Base-by-base conservation (phyloP, 2,888 invertebrate species). In the Protophormia terraenovae region DNA sequence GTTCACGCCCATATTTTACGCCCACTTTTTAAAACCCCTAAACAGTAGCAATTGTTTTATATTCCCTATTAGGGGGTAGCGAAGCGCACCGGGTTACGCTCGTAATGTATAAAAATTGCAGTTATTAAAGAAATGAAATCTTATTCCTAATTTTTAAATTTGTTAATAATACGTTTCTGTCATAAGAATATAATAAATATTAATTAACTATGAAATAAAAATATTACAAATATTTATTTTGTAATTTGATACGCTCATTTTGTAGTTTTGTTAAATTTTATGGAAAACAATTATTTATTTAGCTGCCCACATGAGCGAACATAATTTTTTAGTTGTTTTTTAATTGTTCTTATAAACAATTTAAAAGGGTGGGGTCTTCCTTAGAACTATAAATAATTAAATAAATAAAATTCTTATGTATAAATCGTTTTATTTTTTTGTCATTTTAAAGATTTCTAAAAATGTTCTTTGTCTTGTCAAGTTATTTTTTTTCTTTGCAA, bases 391-490 rank as follows among this genome's bases (percentile, higher is more conserved):
- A 47, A 60, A 41, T n/a, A 62, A 71, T 27, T 22, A 45, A 24
- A 60, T 12, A 14, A 22, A 58, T 35, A 50, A 22, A 50, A 32
- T 8, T 66, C 5, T 16, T 71, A 0, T 22, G 4, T 41, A 7
- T 60, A 14, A 12, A 29, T 29, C 35, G 1, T 29, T 29, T 1
- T 67, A 19, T 12, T 38, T 72, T 41, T 24, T 60, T 47, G 14
- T 69, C 6, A 12, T 10, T n/a, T 6, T 35, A 7, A 81, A 53
- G 41, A 81, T 62, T 69, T 67, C 60, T 53, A 27, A 69, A 75
- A 69, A 58, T 75, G 12, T 69, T 69, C 69, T 82, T 82, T 82
- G 76, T 76, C 41, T 76, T 62, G n/a, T 62, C 8, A 62, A 35
- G 22, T 71, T 29, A 32, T 27, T 45, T 50, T 80, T 16, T 67